phyloP scores from a whole-genome alignment of 2,797 vertebrate species.

The Philypnodon macrostomus region DNA sequence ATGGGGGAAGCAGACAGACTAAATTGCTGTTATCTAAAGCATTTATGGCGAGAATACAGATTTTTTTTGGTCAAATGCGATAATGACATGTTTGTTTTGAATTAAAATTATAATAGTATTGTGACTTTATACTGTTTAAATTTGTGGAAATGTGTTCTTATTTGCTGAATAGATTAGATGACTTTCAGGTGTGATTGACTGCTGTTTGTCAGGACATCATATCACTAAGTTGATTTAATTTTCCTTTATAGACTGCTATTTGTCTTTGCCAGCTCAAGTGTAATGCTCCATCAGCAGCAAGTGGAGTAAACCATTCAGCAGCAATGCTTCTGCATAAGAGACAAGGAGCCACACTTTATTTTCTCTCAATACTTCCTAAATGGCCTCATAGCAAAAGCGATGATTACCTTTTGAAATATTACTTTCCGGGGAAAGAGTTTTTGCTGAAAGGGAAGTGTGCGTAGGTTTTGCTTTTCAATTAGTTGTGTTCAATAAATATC shows the following conservation, averaged over 20 bases:
- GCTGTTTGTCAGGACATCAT: constrained; percentile 44
- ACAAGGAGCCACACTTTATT: constrained; percentile 39
- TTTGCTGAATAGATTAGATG: constrained; percentile 17
- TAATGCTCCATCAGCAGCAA: constrained; percentile 52
- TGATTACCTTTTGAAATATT: constrained; percentile 35
- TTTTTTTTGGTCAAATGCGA: constrained; percentile 25
- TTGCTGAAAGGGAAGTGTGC: constrained; percentile 16
- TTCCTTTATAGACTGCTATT: constrained; percentile 53
- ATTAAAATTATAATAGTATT: constrained; percentile 14
- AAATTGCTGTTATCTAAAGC: constrained; percentile 29
- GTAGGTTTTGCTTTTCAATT: constrained; percentile 24
- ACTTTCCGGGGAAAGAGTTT: constrained; percentile 25
- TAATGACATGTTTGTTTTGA: constrained; percentile 4
- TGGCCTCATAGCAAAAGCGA: constrained; percentile 33
- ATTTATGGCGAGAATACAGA: constrained; percentile 25
- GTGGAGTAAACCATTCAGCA: constrained; percentile 45
- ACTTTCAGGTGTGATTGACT: constrained; percentile 42
- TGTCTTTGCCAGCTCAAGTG: constrained; percentile 44
- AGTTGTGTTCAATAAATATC: constrained; percentile 18
- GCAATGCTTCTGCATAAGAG: constrained; percentile 29
- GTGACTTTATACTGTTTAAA: constrained; percentile 11
- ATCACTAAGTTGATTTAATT: constrained; percentile 56
- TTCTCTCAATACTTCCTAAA: constrained; percentile 39
- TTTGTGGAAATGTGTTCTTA: constrained; percentile 9
- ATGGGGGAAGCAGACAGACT: constrained; percentile 31